Base-by-base conservation (phyloP, 2,888 invertebrate species). In the Alviniconcha strummeri region DNA sequence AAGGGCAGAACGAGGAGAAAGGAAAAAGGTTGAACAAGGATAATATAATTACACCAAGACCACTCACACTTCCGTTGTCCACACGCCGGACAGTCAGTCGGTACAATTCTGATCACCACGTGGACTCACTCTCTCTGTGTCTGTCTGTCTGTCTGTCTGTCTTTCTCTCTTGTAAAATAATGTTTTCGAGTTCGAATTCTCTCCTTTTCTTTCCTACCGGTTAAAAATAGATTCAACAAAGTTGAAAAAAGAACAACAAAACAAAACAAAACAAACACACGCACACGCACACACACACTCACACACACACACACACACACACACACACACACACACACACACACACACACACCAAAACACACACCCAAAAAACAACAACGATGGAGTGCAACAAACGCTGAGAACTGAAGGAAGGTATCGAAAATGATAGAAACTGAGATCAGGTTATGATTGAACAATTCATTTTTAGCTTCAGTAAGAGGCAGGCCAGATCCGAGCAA, bases 251-350 rank as follows among this genome's bases (percentile, higher is more conserved):
- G 52, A 36, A 36, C 7, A 19, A 72, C 7, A 11, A 11, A 72
- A 13, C 19, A 36, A 6, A 72, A 72, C 19, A 8, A 36, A 6
- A 74, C 74, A 74, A 8, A 11, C 19, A 74, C 0, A 52, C 9
- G 54, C 54, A 74, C 19, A 15, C 19, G 5, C 8, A 74, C 19
- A 74, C 8, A 9, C 72, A 13, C 72, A 72, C 52, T 9, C 36
- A 52, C 72, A 19, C 52, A 72, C 72, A 19, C 72, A 72, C 72
- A 72, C 72, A 72, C n/a, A 75, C 55, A 17, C 54, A 54, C 75
- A 55, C 75, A 75, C 75, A 55, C 75, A 75, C 55, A 17, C 75
- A 75, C 75, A 55, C 75, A 75, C 75, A 1, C 54, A 75, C 9
- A 15, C 11, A 9, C 64, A 64, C 64, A 15, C 11, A 36, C 36